Percentiles rank a stretch among this genome's conserved stretches.
These are phyloP conservation scores for Tamias sibiricus DNA, from an alignment of 2,113 vertebrate genomes.

Conservation along the genomic window DNA sequence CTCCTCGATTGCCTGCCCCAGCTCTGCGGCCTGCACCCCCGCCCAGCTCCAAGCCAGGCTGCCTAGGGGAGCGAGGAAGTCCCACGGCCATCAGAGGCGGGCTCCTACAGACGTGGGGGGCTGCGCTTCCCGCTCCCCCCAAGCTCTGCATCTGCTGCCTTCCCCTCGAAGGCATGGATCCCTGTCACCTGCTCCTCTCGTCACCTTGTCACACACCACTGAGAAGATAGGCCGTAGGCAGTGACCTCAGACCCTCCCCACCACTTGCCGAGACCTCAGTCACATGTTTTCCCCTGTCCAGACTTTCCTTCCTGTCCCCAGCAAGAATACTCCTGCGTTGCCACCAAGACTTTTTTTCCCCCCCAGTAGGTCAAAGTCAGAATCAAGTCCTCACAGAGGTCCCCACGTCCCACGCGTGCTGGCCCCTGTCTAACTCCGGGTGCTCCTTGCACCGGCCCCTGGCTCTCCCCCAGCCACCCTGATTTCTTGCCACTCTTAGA, in stretches of 20 bases:
- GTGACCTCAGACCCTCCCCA: background rate
- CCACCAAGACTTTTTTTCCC: background rate
- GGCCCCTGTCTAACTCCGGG: no score
- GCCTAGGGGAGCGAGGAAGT: background rate
- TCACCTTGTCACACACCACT: background rate
- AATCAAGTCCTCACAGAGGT: background rate
- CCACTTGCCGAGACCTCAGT: background rate
- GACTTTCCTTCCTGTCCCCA: background rate
- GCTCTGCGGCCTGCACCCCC: background rate
- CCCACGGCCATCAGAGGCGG: background rate
- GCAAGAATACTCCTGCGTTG: no score
- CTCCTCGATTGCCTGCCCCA: background rate
- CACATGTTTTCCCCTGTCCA: background rate
- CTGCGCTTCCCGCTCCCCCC: background rate
- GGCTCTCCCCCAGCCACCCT: background rate
- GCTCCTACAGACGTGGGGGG: background rate
- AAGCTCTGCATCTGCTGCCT: background rate
- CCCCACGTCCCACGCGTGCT: accelerated
- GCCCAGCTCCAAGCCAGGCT: background rate
- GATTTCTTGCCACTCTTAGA: background rate
- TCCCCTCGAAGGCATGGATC: background rate
- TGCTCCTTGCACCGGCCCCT: background rate
- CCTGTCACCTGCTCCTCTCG: background rate
- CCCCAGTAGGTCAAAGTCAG: no score
- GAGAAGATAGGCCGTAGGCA: background rate